Evolutionary conservation across 1,140 invertebrate genomes (phyloP), one percentile per base, ranked within the genome.

Genomic region (Riptortus pedestris): DNA sequence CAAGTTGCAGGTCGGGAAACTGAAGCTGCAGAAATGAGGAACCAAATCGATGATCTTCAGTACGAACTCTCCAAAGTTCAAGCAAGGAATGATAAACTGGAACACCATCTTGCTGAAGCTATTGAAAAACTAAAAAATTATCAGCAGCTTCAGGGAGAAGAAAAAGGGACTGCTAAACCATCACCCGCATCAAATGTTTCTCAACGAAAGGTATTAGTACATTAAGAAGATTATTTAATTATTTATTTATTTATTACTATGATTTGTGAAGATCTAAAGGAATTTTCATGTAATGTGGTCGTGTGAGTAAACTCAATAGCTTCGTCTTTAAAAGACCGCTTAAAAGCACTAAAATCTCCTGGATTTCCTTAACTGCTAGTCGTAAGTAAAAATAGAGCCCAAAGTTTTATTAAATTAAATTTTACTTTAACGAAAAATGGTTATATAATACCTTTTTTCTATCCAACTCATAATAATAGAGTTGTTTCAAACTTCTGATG

Each of bases 21-120:
- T 0, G 88, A 95, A 76, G 90, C 87, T 65, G 94, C 93, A 24
- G 95, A 98, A 73, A 78, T 96, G 43, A 87, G 91, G 73, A 97
- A 97, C 77, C 91, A 95, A 78, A 88, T 96, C 48, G 94, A 97
- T 74, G 95, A 97, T 76, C 74, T 96, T 31, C 91, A 96, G 72
- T 97, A 96, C 74, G 92, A 97, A 73, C 75, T 93, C 22, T 86
- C 90, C 70, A 95, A 94, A 79, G 85, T 93, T 2, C 82, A 88
- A 31, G 85, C 85, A 22, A 80, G 90, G 38, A 92, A 93, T 73
- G 91, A 95, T 73, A 96, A 96, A 74, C 74, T 95, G 18, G 91
- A 95, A 71, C 88, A 90, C 73, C 87, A 91, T 76, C 75, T 93
- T 61, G 88, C 87, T 7, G 91, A 95, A 73, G 88, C 90, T 29